Evolutionary conservation across 1,140 invertebrate genomes (phyloP), one percentile per base, ranked within the genome.

Genomic region (Hylaeus anthracinus): DNA sequence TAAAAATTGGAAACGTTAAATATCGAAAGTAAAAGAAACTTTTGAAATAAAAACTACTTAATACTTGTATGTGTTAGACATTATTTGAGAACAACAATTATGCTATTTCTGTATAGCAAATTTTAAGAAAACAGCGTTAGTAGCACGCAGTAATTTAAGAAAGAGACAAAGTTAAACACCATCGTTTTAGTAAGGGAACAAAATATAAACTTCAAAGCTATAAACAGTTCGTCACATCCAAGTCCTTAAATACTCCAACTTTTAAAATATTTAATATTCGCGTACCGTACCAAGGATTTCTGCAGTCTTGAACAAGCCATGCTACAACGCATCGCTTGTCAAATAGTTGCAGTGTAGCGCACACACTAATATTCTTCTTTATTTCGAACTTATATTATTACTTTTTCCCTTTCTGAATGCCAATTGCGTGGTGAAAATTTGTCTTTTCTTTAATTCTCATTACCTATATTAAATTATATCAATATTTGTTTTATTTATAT

Each of bases 381-480:
- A 73, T 55, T 56, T 65, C 55, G 69, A 37, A 71, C 56, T 51
- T 66, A 81, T 55, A 72, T 78, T 55, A 65, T 79, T 83, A 75
- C 72, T 58, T 87, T 87, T 64, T 86, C 77, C 45, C 74, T 87
- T 70, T 88, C 84, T 70, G 72, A 72, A 84, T 87, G 90, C 84
- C 73, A 88, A 90, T 90, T 86, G 76, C 78, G 74, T 80, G 83
- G 82, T 89, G 85, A 89, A 90, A 88, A 88, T 92, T 90, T 89
- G 88, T 88, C 84, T 88, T 88, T 88, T 86, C 79, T 83, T 90
- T 77, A 85, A 87, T 83, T 89, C 88, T 91, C 87, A 83, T 90
- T 88, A 89, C 83, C 88, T 92, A 91, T 88, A 91, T 91, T 91
- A 91, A 91, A 91, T 92, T 91, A 91, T 90, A 91, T 92, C 86